Evolutionary conservation across 1,140 invertebrate species (phyloP).

Genomic region (Prorops nasuta): DNA sequence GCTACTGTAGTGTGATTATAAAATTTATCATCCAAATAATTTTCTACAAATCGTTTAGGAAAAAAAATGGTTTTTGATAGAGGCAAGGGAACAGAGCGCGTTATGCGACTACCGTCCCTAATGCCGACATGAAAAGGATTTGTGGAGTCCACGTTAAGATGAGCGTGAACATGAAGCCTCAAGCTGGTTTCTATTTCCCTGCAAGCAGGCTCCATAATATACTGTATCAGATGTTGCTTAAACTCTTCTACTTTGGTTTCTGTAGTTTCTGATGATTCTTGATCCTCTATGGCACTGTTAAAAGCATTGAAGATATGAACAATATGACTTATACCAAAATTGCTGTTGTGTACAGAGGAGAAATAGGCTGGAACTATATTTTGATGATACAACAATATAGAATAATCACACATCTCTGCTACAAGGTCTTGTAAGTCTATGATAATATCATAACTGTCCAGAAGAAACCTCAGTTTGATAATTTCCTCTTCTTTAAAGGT

Average conservation of each 20-base stretch:
- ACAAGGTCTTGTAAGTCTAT: conserved; percentile 42
- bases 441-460: conserved; percentile 48
- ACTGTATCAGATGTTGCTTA: conserved; percentile 47
- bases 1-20: conserved; percentile 98
- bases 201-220: conserved; percentile 74
- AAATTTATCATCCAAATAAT: conserved; percentile 92
- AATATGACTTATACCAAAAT: conserved; percentile 39
- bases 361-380: conserved; percentile 51
- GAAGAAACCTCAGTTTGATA: conserved; percentile 36
- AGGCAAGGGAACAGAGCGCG: conserved; percentile 33
- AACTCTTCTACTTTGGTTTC: conserved; percentile 31
- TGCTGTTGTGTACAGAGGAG: conserved; percentile 34
- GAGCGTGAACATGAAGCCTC: conserved; percentile 84
- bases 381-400: conserved; percentile 47
- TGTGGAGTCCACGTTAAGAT: conserved; percentile 79
- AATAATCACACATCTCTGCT: conserved; percentile 43
- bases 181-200: conserved; percentile 88
- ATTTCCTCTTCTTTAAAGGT: conserved; percentile 47
- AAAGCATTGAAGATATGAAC: conserved; percentile 46
- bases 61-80: conserved; percentile 38
- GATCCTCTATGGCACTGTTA: conserved; percentile 36
- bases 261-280: conserved; percentile 29
- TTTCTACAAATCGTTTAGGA: conserved; percentile 66
- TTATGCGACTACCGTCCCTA: conserved; percentile 42
- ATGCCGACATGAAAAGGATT: conserved; percentile 70